Percentiles rank a stretch among this genome's conserved stretches.
phyloP scores from a whole-genome alignment of 2,888 invertebrate species.

The Cantharis lateralis region DNA sequence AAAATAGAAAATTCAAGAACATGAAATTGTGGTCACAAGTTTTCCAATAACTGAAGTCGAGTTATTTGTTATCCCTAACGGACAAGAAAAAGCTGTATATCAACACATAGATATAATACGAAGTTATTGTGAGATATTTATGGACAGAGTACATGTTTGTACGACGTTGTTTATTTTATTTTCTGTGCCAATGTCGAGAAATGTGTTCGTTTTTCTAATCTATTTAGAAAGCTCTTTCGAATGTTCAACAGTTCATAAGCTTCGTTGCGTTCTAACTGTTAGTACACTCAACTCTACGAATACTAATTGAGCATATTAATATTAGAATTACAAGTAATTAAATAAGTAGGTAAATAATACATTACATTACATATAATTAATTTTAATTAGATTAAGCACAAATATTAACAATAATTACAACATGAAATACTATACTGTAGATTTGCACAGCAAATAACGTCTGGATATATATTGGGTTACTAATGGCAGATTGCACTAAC shows the following conservation, averaged over 20 bases:
- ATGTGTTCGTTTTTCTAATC: constrained; percentile 23
- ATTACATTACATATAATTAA: too few species aligned
- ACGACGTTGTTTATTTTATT: constrained; percentile 30
- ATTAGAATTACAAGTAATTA: too few species aligned
- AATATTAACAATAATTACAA: too few species aligned
- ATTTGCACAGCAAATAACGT: too few species aligned
- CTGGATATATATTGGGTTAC: too few species aligned
- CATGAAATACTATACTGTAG: too few species aligned
- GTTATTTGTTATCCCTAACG: constrained; percentile 46
- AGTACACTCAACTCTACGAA: background rate
- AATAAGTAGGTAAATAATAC: too few species aligned
- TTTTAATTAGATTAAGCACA: too few species aligned
- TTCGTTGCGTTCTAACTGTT: background rate
- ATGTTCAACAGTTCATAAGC: background rate
- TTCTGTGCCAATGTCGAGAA: constrained; percentile 6
- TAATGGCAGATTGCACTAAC: too few species aligned
- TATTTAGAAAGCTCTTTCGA: constrained; percentile 2
- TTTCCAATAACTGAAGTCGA: constrained; percentile 47
- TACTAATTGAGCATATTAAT: background rate
- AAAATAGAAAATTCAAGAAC: constrained; percentile 41
- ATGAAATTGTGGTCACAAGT: constrained; percentile 46
- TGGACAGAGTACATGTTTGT: constrained; percentile 30
- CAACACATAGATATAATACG: constrained; percentile 39
- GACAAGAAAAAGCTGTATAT: constrained; percentile 38
- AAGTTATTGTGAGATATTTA: constrained; percentile 39